Evolutionary conservation across 2,113 vertebrate genomes (phyloP), one percentile per base, ranked within the genome.

Genomic region (human): DNA sequence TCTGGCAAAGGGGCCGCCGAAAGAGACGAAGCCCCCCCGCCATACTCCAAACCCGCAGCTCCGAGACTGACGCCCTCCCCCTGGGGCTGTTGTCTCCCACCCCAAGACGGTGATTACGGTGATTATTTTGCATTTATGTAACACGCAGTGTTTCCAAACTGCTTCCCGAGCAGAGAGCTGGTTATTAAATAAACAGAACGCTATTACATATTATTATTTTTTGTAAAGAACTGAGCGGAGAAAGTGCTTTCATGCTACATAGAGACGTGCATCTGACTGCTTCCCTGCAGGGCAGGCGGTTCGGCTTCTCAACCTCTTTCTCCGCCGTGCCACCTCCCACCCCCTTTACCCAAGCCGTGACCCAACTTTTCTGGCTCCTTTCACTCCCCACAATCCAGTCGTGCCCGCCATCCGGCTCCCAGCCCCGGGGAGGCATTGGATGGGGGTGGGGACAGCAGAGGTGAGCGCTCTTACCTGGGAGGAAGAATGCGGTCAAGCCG

Each of bases 391-490:
- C 82, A 82, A 48, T 52, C 85, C 93, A 81, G 86, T n/a, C 17
- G 76, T 92, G 92, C 93, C 95, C 81, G 75, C 78, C 82, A 84
- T 59, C 84, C 90, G 22, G 88, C 66, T 97, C 73, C 82, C 66
- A 82, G 83, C 78, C 76, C 85, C 14, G 8, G 45, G 64, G 79
- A 95, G 93, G 73, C 20, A 66, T 3, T 73, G 84, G 79, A 57
- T 52, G 89, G 59, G 86, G 76, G 48, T 20, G 48, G n/a, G 32
- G 35, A 23, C 48, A 81, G n/a, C 75, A 43, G 45, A 55, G 57
- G 83, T 25, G 38, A 50, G 92, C 25, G 52, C 61, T 68, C 98
- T 98, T 98, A 99, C 99, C 98, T 98, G 99, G 98, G 68, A 98
- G 93, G 97, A 98, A 98, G 97, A 98, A 89, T 23, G 98, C 98